These are phyloP conservation scores for Paramormyrops kingsleyae DNA, from an alignment of 2,113 vertebrate genomes.

Conservation along the genomic window DNA sequence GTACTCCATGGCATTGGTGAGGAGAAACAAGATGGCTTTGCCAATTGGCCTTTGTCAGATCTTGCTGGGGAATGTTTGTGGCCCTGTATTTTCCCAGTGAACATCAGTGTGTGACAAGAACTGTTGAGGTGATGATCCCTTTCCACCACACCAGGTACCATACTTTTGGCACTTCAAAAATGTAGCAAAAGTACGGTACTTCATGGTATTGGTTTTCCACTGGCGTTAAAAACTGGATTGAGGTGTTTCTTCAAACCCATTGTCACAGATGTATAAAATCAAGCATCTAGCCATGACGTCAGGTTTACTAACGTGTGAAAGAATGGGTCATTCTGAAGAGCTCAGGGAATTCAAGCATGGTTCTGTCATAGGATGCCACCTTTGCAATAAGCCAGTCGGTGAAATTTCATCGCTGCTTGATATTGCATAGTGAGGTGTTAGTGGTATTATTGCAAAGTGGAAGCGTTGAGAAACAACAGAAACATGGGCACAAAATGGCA, in stretches of 20 bases:
- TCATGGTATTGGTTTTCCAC: no score
- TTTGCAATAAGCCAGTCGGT: not conserved
- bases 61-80: not conserved
- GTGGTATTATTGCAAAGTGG: not conserved
- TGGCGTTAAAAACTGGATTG: not conserved
- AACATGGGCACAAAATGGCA: not conserved
- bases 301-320: not conserved
- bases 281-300: not conserved
- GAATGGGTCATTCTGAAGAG: not conserved
- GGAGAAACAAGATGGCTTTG: no score
- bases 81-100: no score
- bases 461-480: not conserved
- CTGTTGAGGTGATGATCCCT: not conserved
- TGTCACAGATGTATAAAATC: not conserved
- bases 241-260: not conserved
- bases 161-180: not conserved
- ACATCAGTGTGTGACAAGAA: not conserved
- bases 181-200: no score
- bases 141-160: not conserved
- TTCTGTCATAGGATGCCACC: not conserved
- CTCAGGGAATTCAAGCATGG: not conserved
- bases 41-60: not conserved
- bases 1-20: slow-evolving; percentile 56
- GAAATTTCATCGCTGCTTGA: not conserved
- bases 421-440: not conserved